Conservation (phyloP, 2,797 vertebrate species). For the Lagorchestes hirsutus region DNA sequence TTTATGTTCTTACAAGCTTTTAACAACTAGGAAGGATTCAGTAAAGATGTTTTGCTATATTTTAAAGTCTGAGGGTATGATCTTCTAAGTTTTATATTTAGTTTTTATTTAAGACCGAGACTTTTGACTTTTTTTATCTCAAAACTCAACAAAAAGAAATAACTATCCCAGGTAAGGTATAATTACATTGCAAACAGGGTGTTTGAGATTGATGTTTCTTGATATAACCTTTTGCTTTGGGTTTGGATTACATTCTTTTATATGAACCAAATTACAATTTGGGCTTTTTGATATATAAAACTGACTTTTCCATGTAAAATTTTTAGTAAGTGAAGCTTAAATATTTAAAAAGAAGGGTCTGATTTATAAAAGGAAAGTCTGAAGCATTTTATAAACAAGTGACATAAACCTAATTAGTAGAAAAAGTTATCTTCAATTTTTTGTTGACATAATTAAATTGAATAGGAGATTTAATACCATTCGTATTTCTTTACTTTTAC, state of each 20-base stretch:
- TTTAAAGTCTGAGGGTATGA: slow-evolving; percentile 8
- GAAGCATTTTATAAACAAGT: background rate
- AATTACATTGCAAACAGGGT: slow-evolving; percentile 37
- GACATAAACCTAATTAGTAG: background rate
- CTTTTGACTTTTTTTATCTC: background rate
- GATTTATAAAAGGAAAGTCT: background rate
- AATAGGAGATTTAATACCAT: slow-evolving; percentile 23
- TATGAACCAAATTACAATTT: slow-evolving; percentile 34
- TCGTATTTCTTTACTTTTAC: slow-evolving; percentile 52
- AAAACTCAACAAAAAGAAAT: slow-evolving; percentile 14
- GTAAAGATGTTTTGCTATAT: background rate
- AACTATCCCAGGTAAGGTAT: slow-evolving; percentile 18
- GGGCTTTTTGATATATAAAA: background rate
- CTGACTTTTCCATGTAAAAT: slow-evolving; percentile 44
- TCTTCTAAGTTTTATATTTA: slow-evolving; percentile 4
- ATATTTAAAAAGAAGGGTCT: background rate
- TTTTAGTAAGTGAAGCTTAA: background rate
- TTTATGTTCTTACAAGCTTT: background rate
- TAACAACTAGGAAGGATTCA: background rate
- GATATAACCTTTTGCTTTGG: slow-evolving; percentile 35
- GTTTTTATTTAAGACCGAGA: background rate
- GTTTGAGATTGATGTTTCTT: slow-evolving; percentile 36
- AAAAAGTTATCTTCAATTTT: slow-evolving; percentile 7
- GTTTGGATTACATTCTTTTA: slow-evolving; percentile 26
- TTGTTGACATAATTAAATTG: slow-evolving; percentile 38